These are phyloP conservation scores for Tiliqua scincoides DNA, from an alignment of 2,113 vertebrate genomes.

Conservation along the genomic window DNA sequence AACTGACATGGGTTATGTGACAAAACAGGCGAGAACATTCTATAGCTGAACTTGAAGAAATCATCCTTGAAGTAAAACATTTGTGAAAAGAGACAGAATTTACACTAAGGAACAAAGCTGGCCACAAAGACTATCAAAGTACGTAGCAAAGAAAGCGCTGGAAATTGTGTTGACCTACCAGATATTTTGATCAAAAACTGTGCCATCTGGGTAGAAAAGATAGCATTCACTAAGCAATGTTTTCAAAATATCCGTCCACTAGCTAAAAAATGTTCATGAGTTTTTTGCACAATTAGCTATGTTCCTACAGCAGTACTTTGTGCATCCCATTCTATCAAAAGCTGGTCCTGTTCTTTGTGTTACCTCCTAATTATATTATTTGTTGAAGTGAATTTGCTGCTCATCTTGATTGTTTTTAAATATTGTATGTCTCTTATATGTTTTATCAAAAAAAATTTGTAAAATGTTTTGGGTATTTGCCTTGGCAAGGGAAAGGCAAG, in stretches of 20 bases:
- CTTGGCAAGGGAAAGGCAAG: no score
- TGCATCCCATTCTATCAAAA: background rate
- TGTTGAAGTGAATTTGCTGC: no score
- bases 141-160: background rate
- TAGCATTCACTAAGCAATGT: background rate
- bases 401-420: no score
- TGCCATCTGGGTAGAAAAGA: background rate
- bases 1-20: background rate
- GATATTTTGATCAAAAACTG: constrained; percentile 5
- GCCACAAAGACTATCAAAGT: constrained; percentile 17
- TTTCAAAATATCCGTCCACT: background rate
- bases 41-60: background rate
- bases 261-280: background rate
- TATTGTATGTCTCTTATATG: no score
- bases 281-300: background rate
- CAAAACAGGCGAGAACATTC: background rate
- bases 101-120: constrained; percentile 29
- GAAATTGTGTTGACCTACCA: background rate
- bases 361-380: no score
- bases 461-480: no score
- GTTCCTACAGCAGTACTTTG: background rate
- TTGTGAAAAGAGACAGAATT: constrained; percentile 36
- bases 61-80: constrained; percentile 33
- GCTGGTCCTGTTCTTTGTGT: no score
- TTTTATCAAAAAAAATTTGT: no score